A percentile compares a stretch with the other conserved stretches of the same genome.
phyloP scores from a whole-genome alignment of 64 coral and sea anemone species.

The Porites australiensis region DNA sequence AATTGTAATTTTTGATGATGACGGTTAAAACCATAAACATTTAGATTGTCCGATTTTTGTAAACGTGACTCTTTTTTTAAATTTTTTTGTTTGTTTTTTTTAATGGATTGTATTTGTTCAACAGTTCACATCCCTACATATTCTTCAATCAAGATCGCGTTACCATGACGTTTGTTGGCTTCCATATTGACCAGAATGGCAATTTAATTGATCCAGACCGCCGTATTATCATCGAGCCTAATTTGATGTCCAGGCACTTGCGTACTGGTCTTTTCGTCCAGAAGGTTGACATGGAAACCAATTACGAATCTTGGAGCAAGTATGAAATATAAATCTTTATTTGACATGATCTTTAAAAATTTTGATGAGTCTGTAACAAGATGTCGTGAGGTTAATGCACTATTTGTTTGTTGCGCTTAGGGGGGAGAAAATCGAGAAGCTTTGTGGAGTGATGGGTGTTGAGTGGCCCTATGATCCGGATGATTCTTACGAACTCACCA shows the following conservation, averaged over 20 bases:
- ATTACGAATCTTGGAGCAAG: conserved; percentile 57
- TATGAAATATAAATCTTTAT: not conserved
- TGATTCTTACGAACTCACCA: conserved; percentile 65
- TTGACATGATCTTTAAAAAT: too few relatives aligned
- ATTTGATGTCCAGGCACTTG: conserved; percentile 56
- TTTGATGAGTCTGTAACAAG: too few relatives aligned
- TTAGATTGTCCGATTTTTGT: too few relatives aligned
- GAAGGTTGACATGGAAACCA: conserved; percentile 56
- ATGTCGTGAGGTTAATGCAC: too few relatives aligned
- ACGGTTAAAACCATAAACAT: too few relatives aligned
- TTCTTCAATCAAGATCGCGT: conserved; percentile 90
- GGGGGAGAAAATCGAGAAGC: conserved; percentile 36
- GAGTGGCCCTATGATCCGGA: conserved; percentile 57
- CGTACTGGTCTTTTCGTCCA: conserved; percentile 46
- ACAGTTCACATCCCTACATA: conserved; percentile 85
- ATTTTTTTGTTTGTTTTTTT: too few relatives aligned
- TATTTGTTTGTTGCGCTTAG: not conserved
- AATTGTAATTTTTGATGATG: too few relatives aligned
- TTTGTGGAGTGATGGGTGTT: conserved; percentile 67
- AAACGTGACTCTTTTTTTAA: too few relatives aligned
- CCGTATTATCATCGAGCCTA: conserved; percentile 3
- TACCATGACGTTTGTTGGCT: conserved; percentile 94
- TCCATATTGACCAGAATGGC: conserved; percentile 64
- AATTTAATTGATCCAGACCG: conserved; percentile 75
- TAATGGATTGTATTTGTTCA: too few relatives aligned